Base-by-base conservation (phyloP, 2,888 invertebrate species). In the Xylocampa areola region DNA sequence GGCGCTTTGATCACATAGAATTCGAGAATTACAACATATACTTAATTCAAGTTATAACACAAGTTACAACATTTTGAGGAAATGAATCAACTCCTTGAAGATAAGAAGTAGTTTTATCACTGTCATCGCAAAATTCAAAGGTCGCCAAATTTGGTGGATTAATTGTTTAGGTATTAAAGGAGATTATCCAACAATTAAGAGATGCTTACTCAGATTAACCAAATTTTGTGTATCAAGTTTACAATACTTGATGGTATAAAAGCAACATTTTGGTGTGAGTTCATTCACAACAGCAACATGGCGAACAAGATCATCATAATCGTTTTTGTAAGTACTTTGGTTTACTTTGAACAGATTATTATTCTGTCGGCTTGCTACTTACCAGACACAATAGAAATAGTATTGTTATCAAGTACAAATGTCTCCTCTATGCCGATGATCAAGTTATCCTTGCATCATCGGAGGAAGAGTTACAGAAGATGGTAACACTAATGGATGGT, bases 231-330 rank as follows among this genome's bases (percentile, higher is more conserved):
- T 64, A 27, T 29, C 13, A 37, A 29, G 43, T 68, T 72, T 75
- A 72, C 35, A 60, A 72, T 55, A 45, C 27, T 27, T 48, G 29
- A 13, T 36, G 58, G 63, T 73, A 73, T 74, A 74, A 57, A 74
- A 37, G 35, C 40, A 23, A 23, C 37, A 43, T 30, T 44, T 37
- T n/a, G 17, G 10, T 7, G 23, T 4, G 3, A 10, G 3, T 51
- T 57, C 37, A 68, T 58, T 51, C 37, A 66, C 29, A 58, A 14
- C 32, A 48, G 27, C 21, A 60, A 50, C 36, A 73, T 73, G 74
- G 57, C 49, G 49, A 55, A 61, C 25, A 53, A 57, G 17, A 47
- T 54, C 41, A 65, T 71, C 49, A 54, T 73, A 39, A 41, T 44
- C 10, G 19, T 53, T 51, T 45, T 71, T 30, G 73, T 73, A 21